Evolutionary conservation across 2,888 invertebrate genomes (phyloP).

Genomic region (Tetanocera ferruginea): DNA sequence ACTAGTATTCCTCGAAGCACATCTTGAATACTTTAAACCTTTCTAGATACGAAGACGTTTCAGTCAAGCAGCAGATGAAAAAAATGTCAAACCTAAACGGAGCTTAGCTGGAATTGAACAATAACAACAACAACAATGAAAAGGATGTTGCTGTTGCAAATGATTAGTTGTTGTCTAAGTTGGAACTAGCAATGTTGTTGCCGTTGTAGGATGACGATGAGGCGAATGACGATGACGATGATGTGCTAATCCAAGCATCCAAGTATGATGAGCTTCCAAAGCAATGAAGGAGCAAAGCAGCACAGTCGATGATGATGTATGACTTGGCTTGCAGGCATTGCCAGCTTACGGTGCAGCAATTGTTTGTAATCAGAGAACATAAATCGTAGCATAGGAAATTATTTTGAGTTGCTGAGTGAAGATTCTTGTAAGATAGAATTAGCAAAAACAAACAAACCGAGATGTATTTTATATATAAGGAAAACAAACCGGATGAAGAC

Average conservation of each 20-base stretch:
- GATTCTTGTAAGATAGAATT: background rate
- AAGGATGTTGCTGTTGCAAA: slow-evolving; percentile 11
- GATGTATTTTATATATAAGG: background rate
- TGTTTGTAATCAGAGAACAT: slow-evolving; percentile 52
- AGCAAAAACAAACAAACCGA: background rate
- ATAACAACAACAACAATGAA: slow-evolving; percentile 11
- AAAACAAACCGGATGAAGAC: background rate
- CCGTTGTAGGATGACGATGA: slow-evolving; percentile 6
- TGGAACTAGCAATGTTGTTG: background rate
- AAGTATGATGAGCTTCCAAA: background rate
- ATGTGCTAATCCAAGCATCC: slow-evolving; percentile 4
- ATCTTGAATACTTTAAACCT: slow-evolving; percentile 6
- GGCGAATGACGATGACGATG: slow-evolving; percentile 17
- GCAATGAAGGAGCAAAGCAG: background rate
- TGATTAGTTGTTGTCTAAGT: slow-evolving; percentile 36
- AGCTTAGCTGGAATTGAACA: slow-evolving; percentile 26
- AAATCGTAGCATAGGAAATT: slow-evolving; percentile 42
- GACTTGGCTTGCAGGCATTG: background rate
- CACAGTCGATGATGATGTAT: slow-evolving; percentile 13
- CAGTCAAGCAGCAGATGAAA: slow-evolving; percentile 24
- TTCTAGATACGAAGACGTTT: background rate
- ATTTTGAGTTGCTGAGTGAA: slow-evolving; percentile 22
- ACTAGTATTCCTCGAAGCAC: background rate
- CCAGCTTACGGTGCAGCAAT: slow-evolving; percentile 42
- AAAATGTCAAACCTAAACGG: slow-evolving; percentile 43